A percentile compares a stretch with the other conserved stretches of the same genome.
Evolutionary conservation across 2,888 invertebrate species (phyloP).

Genomic region (Drosophila parthenogenetica): DNA sequence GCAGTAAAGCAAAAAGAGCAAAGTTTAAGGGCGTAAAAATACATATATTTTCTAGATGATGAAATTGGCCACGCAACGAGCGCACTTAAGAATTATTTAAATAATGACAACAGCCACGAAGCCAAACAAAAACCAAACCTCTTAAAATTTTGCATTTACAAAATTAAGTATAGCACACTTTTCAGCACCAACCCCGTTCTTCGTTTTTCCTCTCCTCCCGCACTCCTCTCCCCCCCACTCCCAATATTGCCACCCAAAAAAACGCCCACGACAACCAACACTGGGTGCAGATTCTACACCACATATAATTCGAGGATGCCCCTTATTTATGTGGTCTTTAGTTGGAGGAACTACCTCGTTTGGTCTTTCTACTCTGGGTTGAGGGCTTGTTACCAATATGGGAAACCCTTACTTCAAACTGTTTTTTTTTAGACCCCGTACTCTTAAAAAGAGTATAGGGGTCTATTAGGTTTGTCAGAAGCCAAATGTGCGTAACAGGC

Average conservation of each 20-base stretch:
- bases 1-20: constrained; percentile 64
- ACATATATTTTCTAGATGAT: constrained; percentile 58
- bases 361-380: not conserved
- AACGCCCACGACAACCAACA: constrained; percentile 34
- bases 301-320: constrained; percentile 25
- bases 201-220: not conserved
- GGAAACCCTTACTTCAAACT: no score
- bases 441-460: no score
- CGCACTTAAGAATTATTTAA: constrained; percentile 50
- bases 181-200: constrained; percentile 9
- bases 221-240: not conserved
- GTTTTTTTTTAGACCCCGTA: no score
- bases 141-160: constrained; percentile 58
- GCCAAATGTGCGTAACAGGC: no score
- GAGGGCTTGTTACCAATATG: not conserved
- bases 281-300: constrained; percentile 24
- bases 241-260: constrained; percentile 50
- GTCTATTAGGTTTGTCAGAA: no score
- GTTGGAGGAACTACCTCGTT: constrained; percentile 14
- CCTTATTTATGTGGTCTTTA: constrained; percentile 43
- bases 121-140: constrained; percentile 61
- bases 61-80: constrained; percentile 69
- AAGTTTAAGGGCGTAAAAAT: constrained; percentile 77
- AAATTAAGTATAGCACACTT: constrained; percentile 51
- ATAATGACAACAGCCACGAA: constrained; percentile 58